A percentile compares a stretch with the other conserved stretches of the same genome.
Conservation (phyloP, 2,797 vertebrate species). For the Adrianichthys oophorus region DNA sequence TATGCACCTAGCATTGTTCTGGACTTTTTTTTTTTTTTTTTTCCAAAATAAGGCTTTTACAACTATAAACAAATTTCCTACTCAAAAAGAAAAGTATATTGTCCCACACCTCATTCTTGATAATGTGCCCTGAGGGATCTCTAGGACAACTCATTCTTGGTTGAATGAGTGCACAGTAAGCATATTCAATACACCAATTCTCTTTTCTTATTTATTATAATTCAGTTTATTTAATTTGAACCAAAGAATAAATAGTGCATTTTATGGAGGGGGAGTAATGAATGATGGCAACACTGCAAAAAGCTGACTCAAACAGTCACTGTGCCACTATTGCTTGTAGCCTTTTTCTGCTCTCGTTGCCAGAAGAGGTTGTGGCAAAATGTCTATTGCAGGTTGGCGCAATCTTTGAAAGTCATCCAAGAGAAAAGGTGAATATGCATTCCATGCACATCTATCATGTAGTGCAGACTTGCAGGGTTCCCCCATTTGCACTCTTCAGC, state of each 20-base stretch:
- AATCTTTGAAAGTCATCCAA: constrained; percentile 76
- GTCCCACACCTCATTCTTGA: constrained; percentile 9
- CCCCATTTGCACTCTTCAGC: constrained; percentile 3
- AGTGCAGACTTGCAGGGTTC: constrained; percentile 24
- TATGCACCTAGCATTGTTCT: constrained; percentile 27
- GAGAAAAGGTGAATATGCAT: constrained; percentile 57
- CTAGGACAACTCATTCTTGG: not conserved
- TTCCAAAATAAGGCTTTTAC: too few species aligned
- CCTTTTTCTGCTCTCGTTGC: constrained; percentile 52
- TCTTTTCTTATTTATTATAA: constrained; percentile 1
- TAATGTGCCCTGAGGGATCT: constrained; percentile 1
- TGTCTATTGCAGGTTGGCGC: constrained; percentile 56
- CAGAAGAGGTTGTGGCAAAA: constrained; percentile 58
- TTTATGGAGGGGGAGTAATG: constrained; percentile 33
- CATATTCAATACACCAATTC: not conserved
- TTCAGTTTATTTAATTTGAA: constrained; percentile 20
- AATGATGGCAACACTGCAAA: constrained; percentile 36
- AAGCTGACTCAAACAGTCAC: constrained; percentile 58
- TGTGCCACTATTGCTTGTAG: constrained; percentile 47
- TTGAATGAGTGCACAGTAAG: too few species aligned
- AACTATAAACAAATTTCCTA: too few species aligned
- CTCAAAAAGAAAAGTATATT: constrained; percentile 3
- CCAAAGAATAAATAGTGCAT: constrained; percentile 15
- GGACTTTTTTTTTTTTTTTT: constrained; percentile 19
- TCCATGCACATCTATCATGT: constrained; percentile 35